Base-by-base conservation (phyloP, 2,797 vertebrate genomes). In the Taenioides sp. region DNA sequence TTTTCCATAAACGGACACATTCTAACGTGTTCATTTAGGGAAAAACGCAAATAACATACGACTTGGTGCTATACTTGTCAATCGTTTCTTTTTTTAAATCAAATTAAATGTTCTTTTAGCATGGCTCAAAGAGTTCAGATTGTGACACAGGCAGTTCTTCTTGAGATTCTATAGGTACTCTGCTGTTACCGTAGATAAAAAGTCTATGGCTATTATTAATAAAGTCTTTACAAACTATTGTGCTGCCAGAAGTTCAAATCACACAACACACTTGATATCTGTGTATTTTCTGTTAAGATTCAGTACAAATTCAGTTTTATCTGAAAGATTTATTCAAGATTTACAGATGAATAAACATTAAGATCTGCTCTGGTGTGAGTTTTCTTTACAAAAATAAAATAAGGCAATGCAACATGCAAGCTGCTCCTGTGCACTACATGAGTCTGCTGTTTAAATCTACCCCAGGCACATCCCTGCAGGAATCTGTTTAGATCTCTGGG, bases 321-420 rank as follows among this genome's bases (percentile, higher is more conserved):
- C 49, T 20, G 50, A 70, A 73, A 20, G 9, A 69, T 91, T 88
- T 90, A 88, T 88, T 91, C 63, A 75, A 52, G 50, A 72, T 64
- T 57, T 73, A 31, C 73, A 74, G 50, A 81, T 58, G 50, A 47
- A 80, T 50, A 40, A 78, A 79, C 57, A 55, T 72, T 57, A 57
- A 23, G n/a, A 72, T 60, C 20, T 52, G 43, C 66, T 76, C 47
- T 64, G 43, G 75, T 43, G 67, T 78, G 49, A 78, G 70, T 73
- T 86, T 85, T 67, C 74, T 79, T 83, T 61, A 61, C 66, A 78
- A 71, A 80, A 76, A 76, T 54, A 77, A 80, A 78, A 37, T 54
- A 91, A 90, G 85, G 84, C 87, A 83, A 87, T 72, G 72, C 71
- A 82, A 78, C 80, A 79, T 77, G 69, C 63, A 16, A 78, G 76